These are phyloP conservation scores for Chelon auratus DNA, from an alignment of 2,797 vertebrate genomes.

Conservation along the genomic window DNA sequence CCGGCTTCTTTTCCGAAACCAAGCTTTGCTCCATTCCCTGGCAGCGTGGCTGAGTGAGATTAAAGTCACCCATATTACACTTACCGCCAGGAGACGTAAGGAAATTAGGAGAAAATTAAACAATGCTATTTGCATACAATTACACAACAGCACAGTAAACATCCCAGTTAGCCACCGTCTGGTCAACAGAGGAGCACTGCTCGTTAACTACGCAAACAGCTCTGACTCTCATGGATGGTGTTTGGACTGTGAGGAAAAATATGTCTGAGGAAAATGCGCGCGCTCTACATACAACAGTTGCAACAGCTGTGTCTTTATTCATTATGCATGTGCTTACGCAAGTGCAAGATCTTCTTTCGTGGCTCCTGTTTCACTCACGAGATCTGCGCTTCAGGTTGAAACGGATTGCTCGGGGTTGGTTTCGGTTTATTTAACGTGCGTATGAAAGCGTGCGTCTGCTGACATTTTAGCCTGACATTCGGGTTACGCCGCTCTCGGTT, in stretches of 20 bases:
- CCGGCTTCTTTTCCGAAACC: constrained; percentile 25
- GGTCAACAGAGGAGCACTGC: constrained; percentile 51
- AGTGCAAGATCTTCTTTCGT: constrained; percentile 1
- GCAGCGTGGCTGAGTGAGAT: constrained; percentile 69
- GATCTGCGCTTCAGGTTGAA: constrained; percentile 33
- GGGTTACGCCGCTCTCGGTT: constrained; percentile 41
- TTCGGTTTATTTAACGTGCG: constrained; percentile 38
- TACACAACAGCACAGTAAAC: constrained; percentile 59
- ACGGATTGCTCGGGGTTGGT: constrained; percentile 33
- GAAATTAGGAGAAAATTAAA: constrained; percentile 77
- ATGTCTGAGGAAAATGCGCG: constrained; percentile 14
- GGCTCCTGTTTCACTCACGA: constrained; percentile 3
- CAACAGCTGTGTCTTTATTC: constrained; percentile 36
- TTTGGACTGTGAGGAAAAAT: constrained; percentile 43
- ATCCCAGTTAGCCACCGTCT: constrained; percentile 55
- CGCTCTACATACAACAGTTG: constrained; percentile 36
- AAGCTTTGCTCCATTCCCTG: constrained; percentile 55
- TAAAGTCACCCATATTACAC: constrained; percentile 72
- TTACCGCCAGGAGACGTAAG: constrained; percentile 60
- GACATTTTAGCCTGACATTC: constrained; percentile 72
- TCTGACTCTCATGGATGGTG: constrained; percentile 48
- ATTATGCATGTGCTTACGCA: constrained; percentile 43
- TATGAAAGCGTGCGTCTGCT: constrained; percentile 33
- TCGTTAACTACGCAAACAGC: constrained; percentile 68
- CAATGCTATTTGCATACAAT: constrained; percentile 77